Conservation (phyloP, 2,888 invertebrate species). For the Sesamia inferens region DNA sequence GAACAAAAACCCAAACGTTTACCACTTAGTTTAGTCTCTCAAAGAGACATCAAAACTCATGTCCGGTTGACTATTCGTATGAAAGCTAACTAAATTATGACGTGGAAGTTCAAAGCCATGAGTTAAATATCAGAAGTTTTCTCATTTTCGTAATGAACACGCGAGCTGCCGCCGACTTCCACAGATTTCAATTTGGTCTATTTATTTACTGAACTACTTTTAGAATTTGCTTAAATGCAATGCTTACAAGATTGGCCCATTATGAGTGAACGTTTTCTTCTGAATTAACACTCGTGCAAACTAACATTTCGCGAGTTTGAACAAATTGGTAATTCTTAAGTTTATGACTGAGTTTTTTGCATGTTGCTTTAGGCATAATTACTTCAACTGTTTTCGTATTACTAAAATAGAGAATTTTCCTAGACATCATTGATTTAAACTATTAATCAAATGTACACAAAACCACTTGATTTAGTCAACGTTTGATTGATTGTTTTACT, state of each 20-base stretch:
- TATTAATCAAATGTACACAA: too few species aligned
- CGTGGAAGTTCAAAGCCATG: constrained; percentile 34
- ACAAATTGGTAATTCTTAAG: not conserved
- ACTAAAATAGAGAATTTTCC: not conserved
- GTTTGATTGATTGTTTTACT: too few species aligned
- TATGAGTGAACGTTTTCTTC: not conserved
- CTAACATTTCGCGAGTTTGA: not conserved
- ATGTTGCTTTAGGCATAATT: not conserved
- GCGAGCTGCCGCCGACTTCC: constrained; percentile 25
- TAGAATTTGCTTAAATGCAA: constrained; percentile 19
- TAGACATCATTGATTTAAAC: too few species aligned
- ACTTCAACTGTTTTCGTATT: not conserved
- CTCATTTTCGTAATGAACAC: constrained; percentile 58
- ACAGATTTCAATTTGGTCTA: constrained; percentile 1
- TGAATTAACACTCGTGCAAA: not conserved
- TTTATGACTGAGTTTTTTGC: not conserved
- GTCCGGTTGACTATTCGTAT: constrained; percentile 30
- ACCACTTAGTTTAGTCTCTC: constrained; percentile 28
- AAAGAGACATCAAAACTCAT: constrained; percentile 41
- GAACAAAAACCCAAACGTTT: not conserved
- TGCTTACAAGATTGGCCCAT: not conserved
- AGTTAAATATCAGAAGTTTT: constrained; percentile 52
- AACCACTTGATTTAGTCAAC: too few species aligned
- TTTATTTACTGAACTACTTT: constrained; percentile 28
- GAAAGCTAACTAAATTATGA: constrained; percentile 51